Evolutionary conservation across 1,140 invertebrate genomes (phyloP).

Genomic region (Pseudomyrmex gracilis): DNA sequence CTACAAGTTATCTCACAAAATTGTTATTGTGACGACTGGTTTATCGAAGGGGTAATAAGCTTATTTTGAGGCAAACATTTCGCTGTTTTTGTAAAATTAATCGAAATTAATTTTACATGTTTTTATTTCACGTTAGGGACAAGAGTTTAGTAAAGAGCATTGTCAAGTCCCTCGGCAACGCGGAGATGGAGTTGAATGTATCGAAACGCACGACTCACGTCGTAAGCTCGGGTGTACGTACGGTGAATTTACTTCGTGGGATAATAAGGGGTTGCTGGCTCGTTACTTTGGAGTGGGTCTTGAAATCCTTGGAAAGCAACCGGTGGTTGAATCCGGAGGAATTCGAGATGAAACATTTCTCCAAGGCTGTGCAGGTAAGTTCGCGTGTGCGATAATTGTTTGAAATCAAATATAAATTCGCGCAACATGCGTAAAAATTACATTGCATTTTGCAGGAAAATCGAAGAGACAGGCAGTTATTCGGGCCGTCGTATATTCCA

Average conservation of each 20-base stretch:
- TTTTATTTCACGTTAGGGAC: constrained; percentile 74
- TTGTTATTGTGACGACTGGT: constrained; percentile 79
- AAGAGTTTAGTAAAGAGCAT: constrained; percentile 78
- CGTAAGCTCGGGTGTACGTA: constrained; percentile 82
- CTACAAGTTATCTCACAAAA: constrained; percentile 64
- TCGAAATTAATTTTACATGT: constrained; percentile 1
- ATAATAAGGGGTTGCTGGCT: constrained; percentile 85
- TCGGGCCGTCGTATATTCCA: constrained; percentile 80
- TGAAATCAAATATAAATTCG: neutral
- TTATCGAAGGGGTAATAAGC: constrained; percentile 76
- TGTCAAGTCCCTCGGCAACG: constrained; percentile 76
- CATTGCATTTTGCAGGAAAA: constrained; percentile 77
- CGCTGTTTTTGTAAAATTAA: too few species aligned
- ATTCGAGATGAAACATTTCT: constrained; percentile 83
- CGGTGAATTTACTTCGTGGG: constrained; percentile 84
- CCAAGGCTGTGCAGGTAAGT: constrained; percentile 80
- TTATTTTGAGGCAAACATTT: constrained; percentile 14
- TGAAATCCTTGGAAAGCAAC: constrained; percentile 78
- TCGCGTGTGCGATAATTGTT: neutral
- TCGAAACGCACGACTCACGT: constrained; percentile 83
- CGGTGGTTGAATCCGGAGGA: constrained; percentile 79
- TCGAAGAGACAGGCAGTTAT: constrained; percentile 80
- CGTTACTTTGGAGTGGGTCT: constrained; percentile 82
- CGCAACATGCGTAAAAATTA: neutral
- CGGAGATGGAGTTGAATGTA: constrained; percentile 77